Percentiles rank a stretch among this genome's conserved stretches.
These are phyloP conservation scores for Coecobrya sp. DNA, from an alignment of 2,888 invertebrate species.

Conservation along the genomic window DNA sequence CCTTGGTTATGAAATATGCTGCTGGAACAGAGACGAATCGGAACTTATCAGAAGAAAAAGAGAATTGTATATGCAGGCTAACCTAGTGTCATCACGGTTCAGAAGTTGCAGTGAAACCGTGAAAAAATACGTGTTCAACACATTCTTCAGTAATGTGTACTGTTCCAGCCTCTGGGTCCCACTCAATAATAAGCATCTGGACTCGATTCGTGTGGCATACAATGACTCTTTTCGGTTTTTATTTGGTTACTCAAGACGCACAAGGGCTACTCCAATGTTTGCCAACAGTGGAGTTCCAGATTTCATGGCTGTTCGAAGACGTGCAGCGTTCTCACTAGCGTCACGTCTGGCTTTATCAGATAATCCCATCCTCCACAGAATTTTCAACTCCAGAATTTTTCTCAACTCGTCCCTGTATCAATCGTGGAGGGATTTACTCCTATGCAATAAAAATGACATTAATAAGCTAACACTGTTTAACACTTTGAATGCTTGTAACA, in stretches of 20 bases:
- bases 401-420: neutral
- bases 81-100: neutral
- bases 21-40: neutral
- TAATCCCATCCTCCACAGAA: neutral
- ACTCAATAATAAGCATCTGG: neutral
- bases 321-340: neutral
- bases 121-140: neutral
- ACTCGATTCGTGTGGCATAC: neutral
- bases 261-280: slow-evolving; percentile 29
- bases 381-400: neutral
- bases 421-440: neutral
- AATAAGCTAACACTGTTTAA: too few relatives aligned
- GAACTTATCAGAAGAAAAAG: neutral
- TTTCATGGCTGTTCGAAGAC: neutral
- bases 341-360: neutral
- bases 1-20: slow-evolving; percentile 13
- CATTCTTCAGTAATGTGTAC: neutral
- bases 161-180: slow-evolving; percentile 21
- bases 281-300: neutral
- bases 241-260: slow-evolving; percentile 8
- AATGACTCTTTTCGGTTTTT: slow-evolving; percentile 32
- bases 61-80: slow-evolving; percentile 6
- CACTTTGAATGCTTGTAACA: too few relatives aligned
- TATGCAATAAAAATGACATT: neutral
- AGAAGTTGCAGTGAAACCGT: neutral